Evolutionary conservation across 1,140 invertebrate species (phyloP).

Genomic region (Mercenaria mercenaria): DNA sequence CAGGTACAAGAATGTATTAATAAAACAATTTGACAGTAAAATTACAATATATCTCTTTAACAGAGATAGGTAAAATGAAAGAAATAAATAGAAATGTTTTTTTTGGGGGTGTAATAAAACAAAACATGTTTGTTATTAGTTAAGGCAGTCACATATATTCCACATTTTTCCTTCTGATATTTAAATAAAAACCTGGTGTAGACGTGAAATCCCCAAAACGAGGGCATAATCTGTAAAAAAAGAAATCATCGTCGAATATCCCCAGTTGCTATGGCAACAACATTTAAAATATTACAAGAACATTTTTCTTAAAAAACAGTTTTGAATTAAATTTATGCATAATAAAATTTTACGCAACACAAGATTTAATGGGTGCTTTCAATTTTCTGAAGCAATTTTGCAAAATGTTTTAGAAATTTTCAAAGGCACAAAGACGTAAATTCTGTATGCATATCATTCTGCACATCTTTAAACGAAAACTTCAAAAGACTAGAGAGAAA

Average conservation of each 20-base stretch:
- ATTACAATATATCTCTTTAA: too few species aligned
- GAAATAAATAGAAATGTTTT: not conserved
- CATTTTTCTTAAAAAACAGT: not conserved
- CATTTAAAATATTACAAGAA: not conserved
- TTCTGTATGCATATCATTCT: too few species aligned
- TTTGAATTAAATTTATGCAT: not conserved
- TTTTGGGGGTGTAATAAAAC: not conserved
- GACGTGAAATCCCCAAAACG: constrained; percentile 19
- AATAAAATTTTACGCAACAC: not conserved
- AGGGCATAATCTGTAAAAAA: constrained; percentile 56
- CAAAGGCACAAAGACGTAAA: too few species aligned
- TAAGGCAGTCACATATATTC: not conserved
- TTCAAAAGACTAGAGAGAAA: too few species aligned
- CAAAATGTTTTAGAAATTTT: too few species aligned
- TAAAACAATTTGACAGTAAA: too few species aligned
- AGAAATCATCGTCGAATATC: constrained; percentile 56
- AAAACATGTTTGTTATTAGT: not conserved
- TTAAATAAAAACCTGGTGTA: constrained; percentile 16
- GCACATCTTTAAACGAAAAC: too few species aligned
- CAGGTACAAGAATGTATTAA: too few species aligned
- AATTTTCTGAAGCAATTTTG: too few species aligned
- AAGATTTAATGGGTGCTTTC: not conserved
- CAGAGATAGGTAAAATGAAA: not conserved
- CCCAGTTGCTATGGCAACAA: constrained; percentile 55
- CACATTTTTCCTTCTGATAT: constrained; percentile 12